phyloP scores from a whole-genome alignment of 2,113 vertebrate species.

The Microcebus griseorufus region DNA sequence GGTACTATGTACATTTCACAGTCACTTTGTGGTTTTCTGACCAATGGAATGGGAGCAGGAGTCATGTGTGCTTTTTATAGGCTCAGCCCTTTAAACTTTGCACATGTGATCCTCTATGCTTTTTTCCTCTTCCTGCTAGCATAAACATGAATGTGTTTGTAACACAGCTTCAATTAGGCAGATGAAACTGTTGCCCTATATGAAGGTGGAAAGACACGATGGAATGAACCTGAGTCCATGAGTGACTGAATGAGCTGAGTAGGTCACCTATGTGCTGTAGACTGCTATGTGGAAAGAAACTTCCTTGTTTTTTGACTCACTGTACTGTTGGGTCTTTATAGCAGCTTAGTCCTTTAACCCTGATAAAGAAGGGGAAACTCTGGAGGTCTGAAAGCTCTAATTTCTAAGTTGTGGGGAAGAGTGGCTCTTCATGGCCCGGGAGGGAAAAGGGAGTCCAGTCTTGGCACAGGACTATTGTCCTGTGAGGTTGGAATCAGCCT shows the following conservation, averaged over 20 bases:
- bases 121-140: not conserved
- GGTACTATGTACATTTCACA: not conserved
- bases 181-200: not conserved
- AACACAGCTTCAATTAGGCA: not conserved
- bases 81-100: not conserved
- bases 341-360: not conserved
- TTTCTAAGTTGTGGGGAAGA: conserved; percentile 10
- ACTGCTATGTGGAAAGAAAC: conserved; percentile 10
- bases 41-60: not conserved
- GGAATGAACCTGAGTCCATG: not conserved
- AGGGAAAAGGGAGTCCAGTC: not conserved
- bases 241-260: not conserved
- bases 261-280: not conserved
- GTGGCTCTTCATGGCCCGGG: not conserved
- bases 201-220: not conserved
- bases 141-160: not conserved
- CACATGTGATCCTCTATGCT: not conserved
- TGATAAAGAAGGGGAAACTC: not conserved
- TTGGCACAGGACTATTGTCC: not conserved
- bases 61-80: not conserved
- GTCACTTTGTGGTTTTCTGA: not conserved
- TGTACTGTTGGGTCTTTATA: not conserved
- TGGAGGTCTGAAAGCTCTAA: conserved; percentile 9
- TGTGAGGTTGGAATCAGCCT: no score
- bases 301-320: not conserved